A percentile compares a stretch with the other conserved stretches of the same genome.
phyloP scores from a whole-genome alignment of 2,113 vertebrate species.

The Pontoporia blainvillei region DNA sequence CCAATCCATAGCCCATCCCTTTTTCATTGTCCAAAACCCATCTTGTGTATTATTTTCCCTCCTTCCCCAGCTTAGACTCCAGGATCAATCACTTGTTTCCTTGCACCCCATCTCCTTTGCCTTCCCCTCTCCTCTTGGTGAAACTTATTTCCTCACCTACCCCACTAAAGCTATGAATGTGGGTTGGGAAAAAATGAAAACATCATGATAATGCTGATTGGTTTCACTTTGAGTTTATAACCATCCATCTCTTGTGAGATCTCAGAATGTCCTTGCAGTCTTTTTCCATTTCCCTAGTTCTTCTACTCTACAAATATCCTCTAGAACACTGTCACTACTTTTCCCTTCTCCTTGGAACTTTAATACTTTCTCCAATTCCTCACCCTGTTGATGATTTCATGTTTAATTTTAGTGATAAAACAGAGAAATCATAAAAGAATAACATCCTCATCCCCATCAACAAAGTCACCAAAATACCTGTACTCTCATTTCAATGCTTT shows the following conservation, averaged over 20 bases:
- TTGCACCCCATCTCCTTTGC: background rate
- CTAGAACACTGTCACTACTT: background rate
- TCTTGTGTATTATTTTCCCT: background rate
- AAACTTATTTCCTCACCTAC: background rate
- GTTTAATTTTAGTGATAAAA: background rate
- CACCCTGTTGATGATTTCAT: background rate
- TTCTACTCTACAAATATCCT: background rate
- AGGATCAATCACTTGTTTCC: background rate
- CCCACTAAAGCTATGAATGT: background rate
- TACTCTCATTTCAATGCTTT: background rate
- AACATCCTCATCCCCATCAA: background rate
- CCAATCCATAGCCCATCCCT: background rate
- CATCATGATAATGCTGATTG: background rate
- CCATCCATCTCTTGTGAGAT: background rate
- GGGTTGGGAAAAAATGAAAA: background rate
- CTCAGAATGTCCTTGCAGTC: background rate
- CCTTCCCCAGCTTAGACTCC: background rate
- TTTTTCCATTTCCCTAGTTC: background rate
- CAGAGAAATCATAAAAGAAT: background rate
- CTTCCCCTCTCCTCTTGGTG: background rate
- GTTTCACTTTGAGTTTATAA: background rate
- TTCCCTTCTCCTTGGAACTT: background rate
- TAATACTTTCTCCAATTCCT: background rate
- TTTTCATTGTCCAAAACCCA: background rate
- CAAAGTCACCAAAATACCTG: background rate